phyloP scores from a whole-genome alignment of 1,140 invertebrate species.

The Portunus trituberculatus region DNA sequence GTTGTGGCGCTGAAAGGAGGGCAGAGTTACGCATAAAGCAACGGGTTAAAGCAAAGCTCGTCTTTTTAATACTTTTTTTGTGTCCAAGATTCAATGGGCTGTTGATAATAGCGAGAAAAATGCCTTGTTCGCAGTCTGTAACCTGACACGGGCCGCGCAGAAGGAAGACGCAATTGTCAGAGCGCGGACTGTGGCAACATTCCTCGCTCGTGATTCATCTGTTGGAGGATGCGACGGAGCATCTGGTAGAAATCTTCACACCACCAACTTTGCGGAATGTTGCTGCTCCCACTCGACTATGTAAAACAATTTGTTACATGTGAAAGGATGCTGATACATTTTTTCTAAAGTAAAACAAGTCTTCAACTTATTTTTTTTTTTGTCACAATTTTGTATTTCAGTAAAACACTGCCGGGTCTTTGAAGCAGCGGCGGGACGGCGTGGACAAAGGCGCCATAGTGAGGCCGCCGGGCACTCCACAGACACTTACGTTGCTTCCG shows the following conservation, averaged over 20 bases:
- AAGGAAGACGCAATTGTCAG: constrained; percentile 11
- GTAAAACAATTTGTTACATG: neutral
- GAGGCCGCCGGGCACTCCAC: neutral
- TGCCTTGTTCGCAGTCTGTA: neutral
- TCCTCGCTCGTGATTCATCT: constrained; percentile 18
- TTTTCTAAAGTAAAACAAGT: neutral
- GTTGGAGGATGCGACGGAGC: neutral
- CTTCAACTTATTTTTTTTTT: neutral
- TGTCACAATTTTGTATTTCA: neutral
- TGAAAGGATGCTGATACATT: neutral
- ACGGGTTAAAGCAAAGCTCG: neutral
- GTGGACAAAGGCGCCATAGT: neutral
- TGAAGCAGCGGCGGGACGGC: neutral
- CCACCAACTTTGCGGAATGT: neutral
- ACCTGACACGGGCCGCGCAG: neutral
- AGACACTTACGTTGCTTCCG: neutral
- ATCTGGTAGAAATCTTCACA: constrained; percentile 1
- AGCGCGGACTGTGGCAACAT: neutral
- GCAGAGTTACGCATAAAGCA: neutral
- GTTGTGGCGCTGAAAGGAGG: neutral
- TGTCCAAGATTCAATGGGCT: neutral
- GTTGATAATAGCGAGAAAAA: neutral
- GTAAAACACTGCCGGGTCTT: neutral
- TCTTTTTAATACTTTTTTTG: neutral
- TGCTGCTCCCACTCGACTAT: neutral